Evolutionary conservation across 2,888 invertebrate genomes (phyloP), one percentile per base, ranked within the genome.

Genomic region (Noctua fimbriata): DNA sequence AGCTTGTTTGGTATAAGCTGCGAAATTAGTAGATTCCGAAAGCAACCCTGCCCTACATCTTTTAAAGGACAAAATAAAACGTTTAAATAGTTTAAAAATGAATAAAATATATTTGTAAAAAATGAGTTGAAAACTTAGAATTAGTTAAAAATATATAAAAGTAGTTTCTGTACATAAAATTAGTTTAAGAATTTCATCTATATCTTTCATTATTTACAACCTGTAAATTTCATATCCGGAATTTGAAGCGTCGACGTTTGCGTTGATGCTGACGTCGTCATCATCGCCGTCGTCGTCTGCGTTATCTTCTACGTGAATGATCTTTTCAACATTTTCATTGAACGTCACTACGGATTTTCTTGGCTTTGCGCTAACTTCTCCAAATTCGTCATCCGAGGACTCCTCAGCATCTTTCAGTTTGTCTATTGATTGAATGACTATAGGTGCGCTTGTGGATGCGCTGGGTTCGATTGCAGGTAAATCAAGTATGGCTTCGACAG

Each of bases 341-440:
- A 97, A 97, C 2, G 97, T 97, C 14, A 97, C 97, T 1, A 96
- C 96, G 9, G 97, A 97, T 90, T 97, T 97, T 87, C 94, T 94
- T 87, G 93, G 93, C 3, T 91, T 81, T 82, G 81, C 91, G 74
- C 87, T 91, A 21, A 78, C 85, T 92, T 97, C 97, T 3, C 96
- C 97, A 80, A 93, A 96, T 89, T 97, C 97, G 85, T 97, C 95
- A 41, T 95, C 95, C 2, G 93, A 94, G 14, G 95, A 94, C 10
- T 87, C 91, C 2, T 87, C 91, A 24, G 93, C 94, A 73, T 95
- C 94, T 90, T 97, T 96, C 49, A 96, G 89, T 89, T 96, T 96
- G 80, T 96, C 96, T 82, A 95, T 95, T 4, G 96, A 95, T 90
- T 96, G 96, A 84, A 97, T 95, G 2, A 96, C 94, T 82, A 96